Evolutionary conservation across 2,113 vertebrate species (phyloP).

Genomic region (Balaenoptera acutorostrata): DNA sequence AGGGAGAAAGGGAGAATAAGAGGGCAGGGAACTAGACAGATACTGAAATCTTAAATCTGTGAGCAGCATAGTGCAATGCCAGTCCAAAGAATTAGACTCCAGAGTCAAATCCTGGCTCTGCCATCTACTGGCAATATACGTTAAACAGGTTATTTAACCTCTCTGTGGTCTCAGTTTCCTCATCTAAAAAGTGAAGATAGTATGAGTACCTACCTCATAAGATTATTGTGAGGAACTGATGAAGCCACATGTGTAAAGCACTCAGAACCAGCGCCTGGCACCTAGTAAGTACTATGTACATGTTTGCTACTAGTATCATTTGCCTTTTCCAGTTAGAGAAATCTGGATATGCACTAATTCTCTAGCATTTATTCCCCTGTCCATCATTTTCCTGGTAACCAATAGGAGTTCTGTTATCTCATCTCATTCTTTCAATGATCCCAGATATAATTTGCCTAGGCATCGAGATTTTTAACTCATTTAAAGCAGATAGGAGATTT

Average conservation of each 20-base stretch:
- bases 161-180: neutral
- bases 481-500: neutral
- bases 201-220: neutral
- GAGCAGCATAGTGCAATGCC: neutral
- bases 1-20: neutral
- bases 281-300: neutral
- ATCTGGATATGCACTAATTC: neutral
- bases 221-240: neutral
- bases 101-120: neutral
- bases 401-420: neutral
- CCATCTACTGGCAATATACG: neutral
- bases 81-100: neutral
- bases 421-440: neutral
- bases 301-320: neutral
- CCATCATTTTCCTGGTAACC: slow-evolving; percentile 5
- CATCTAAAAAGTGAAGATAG: neutral
- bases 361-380: neutral
- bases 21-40: neutral
- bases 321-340: neutral
- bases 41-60: neutral
- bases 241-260: neutral
- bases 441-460: neutral
- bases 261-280: neutral
- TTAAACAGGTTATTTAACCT: neutral
- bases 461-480: neutral